These are phyloP conservation scores for Tethea ocularis DNA, from an alignment of 2,888 invertebrate genomes.

Conservation along the genomic window DNA sequence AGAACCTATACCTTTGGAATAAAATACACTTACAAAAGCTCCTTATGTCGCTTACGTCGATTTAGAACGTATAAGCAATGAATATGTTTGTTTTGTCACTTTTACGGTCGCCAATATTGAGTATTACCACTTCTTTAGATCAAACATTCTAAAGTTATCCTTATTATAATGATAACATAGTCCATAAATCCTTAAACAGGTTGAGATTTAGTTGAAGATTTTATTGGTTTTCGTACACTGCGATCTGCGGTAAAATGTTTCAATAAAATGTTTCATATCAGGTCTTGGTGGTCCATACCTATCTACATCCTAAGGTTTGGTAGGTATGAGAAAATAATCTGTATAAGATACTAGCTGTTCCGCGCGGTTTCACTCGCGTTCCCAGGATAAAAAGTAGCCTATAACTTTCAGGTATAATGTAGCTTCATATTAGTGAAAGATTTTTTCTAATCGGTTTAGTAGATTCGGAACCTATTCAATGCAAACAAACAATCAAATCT, in stretches of 20 bases:
- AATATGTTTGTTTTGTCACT: constrained; percentile 42
- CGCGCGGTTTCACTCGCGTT: too few species aligned
- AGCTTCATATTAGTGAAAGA: too few species aligned
- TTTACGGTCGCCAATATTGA: constrained; percentile 25
- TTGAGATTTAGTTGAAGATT: neutral
- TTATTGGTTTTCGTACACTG: neutral
- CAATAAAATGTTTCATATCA: constrained; percentile 54
- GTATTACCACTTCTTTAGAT: constrained; percentile 13
- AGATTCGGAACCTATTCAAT: too few species aligned
- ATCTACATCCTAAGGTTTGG: constrained; percentile 50
- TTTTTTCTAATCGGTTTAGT: too few species aligned
- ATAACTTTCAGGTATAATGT: too few species aligned
- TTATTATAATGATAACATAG: neutral
- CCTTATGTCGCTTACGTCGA: neutral
- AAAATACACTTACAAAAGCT: constrained; percentile 20
- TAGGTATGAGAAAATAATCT: too few species aligned
- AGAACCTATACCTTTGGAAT: constrained; percentile 21
- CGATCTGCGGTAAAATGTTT: constrained; percentile 41
- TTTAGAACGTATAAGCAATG: neutral
- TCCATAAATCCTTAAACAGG: neutral
- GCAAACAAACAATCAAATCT: too few species aligned
- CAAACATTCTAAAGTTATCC: constrained; percentile 12
- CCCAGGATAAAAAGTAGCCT: too few species aligned
- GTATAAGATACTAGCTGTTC: too few species aligned
- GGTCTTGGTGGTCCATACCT: constrained; percentile 54